phyloP scores from a whole-genome alignment of 2,113 vertebrate species.

The Sorex fumeus region DNA sequence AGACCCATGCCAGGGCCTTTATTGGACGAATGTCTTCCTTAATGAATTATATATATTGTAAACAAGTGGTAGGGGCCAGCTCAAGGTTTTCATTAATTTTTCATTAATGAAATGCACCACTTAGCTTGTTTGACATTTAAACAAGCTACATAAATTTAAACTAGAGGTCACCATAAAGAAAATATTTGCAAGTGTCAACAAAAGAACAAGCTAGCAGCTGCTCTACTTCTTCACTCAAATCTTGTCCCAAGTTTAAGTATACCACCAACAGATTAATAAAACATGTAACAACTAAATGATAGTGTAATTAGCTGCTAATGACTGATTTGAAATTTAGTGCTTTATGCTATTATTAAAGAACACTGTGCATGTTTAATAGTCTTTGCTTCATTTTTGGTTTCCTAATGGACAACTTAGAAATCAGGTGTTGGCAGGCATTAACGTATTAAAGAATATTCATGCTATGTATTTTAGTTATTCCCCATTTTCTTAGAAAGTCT shows the following conservation, averaged over 20 bases:
- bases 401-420: not conserved
- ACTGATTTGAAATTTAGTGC: slow-evolving; percentile 75
- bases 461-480: not conserved
- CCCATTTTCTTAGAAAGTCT: not conserved
- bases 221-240: slow-evolving; percentile 73
- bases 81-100: slow-evolving; percentile 90
- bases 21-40: slow-evolving; percentile 85
- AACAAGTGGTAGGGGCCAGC: slow-evolving; percentile 86
- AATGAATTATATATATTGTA: slow-evolving; percentile 90
- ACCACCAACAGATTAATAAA: slow-evolving; percentile 79
- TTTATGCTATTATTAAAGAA: slow-evolving; percentile 63
- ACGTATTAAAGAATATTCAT: not conserved
- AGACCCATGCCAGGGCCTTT: slow-evolving; percentile 75
- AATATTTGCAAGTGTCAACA: slow-evolving; percentile 85
- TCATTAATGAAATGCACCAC: slow-evolving; percentile 91
- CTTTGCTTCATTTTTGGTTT: slow-evolving; percentile 72
- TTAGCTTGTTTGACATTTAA: slow-evolving; percentile 90
- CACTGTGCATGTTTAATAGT: not conserved
- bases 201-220: slow-evolving; percentile 83
- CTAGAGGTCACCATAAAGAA: slow-evolving; percentile 86
- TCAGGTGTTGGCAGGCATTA: not conserved
- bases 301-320: slow-evolving; percentile 77
- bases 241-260: slow-evolving; percentile 80
- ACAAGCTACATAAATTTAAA: slow-evolving; percentile 88
- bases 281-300: slow-evolving; percentile 78